Evolutionary conservation across 2,797 vertebrate genomes (phyloP), one percentile per base, ranked within the genome.

Genomic region (Vireo griseus): DNA sequence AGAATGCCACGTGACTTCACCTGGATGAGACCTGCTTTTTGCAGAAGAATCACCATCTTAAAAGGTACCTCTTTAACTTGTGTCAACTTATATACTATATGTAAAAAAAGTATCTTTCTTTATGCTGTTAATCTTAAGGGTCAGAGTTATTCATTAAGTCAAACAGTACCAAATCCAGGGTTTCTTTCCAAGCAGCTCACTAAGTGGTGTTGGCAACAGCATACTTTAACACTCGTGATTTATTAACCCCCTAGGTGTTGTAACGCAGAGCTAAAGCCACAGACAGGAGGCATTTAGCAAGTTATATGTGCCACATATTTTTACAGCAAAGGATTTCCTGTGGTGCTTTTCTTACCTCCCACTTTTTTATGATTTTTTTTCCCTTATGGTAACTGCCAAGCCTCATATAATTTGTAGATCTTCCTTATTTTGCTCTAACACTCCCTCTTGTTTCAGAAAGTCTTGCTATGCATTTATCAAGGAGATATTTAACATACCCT

Each of bases 221-320:
- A 55, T 16, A 66, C 47, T 63, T 61, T 72, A 90, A 67, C 35
- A 59, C 37, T 67, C 0, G 1, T 51, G 50, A 95, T 90, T 95
- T 94, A 96, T 95, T 95, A 96, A 96, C 84, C 72, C 58, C 92
- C 69, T 31, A 90, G 88, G 85, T 90, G 78, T 50, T 68, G 77
- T 72, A 90, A 76, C 45, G 11, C 15, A 3, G 42, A 90, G 84
- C 40, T 52, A 86, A 95, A 90, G 68, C 69, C 79, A 26, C 78
- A 81, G 78, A 55, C 74, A 73, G 85, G 29, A 95, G 82, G 44
- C 40, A 69, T 54, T 95, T 73, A 87, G 54, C 66, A 90, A 84
- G 82, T 76, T 76, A 37, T 10, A 52, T 33, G 47, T 10, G 28
- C 47, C 47, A 26, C 28, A 31, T 37, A 80, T 83, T 94, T 94